A percentile compares a stretch with the other conserved stretches of the same genome.
Conservation (phyloP, 2,113 vertebrate species). For the Crotalus helleri region DNA sequence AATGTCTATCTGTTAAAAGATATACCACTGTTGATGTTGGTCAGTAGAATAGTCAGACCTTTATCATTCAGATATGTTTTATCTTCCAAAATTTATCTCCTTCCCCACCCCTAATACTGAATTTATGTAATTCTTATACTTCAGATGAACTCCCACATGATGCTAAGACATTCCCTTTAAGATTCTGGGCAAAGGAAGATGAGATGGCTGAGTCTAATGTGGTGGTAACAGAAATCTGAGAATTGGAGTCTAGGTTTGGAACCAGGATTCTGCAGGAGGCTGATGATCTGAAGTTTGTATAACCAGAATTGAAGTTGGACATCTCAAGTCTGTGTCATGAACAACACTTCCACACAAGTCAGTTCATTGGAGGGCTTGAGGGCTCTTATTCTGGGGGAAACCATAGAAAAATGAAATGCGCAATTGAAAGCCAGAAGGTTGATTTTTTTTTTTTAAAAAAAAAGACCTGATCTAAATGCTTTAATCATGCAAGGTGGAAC, state of each 20-base stretch:
- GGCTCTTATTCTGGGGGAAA: too few relatives aligned
- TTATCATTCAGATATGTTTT: not conserved
- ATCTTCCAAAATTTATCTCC: not conserved
- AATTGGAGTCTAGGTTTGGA: not conserved
- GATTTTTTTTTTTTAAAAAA: not conserved
- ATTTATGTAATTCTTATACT: not conserved
- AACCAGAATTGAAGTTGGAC: not conserved
- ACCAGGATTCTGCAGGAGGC: not conserved
- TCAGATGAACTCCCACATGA: not conserved
- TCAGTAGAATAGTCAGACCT: not conserved
- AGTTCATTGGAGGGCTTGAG: not conserved
- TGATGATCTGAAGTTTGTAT: not conserved
- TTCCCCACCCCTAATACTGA: not conserved
- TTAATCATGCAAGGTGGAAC: not conserved
- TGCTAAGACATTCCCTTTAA: not conserved
- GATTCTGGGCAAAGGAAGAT: not conserved
- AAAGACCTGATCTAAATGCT: not conserved
- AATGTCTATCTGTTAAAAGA: conserved; percentile 6
- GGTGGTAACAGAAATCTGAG: not conserved
- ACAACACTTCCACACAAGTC: not conserved
- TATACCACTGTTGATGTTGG: not conserved
- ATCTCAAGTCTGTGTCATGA: not conserved
- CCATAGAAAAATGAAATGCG: not conserved
- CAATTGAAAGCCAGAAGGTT: not conserved
- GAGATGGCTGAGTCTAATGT: too few relatives aligned